phyloP scores from a whole-genome alignment of 2,797 vertebrate genomes.

The Epinephelus awoara region DNA sequence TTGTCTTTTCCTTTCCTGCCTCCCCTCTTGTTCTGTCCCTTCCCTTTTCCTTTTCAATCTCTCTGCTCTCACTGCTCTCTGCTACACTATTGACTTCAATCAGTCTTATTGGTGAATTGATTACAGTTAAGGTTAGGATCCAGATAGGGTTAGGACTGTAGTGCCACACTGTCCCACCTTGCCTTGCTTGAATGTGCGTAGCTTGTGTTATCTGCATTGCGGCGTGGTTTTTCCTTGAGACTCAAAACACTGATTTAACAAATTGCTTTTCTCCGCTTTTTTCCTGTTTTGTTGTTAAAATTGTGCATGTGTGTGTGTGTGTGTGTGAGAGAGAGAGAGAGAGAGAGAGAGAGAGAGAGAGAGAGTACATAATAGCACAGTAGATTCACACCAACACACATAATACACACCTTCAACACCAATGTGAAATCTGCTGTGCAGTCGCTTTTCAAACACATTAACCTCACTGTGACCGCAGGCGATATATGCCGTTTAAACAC shows the following conservation, averaged over 20 bases:
- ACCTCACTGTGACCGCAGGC: slow-evolving; percentile 9
- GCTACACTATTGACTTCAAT: slow-evolving; percentile 36
- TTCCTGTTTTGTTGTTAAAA: slow-evolving; percentile 4
- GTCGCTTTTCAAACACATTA: slow-evolving; percentile 43
- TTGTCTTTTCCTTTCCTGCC: neutral
- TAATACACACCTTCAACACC: slow-evolving; percentile 27
- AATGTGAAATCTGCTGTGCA: slow-evolving; percentile 25
- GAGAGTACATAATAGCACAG: no score
- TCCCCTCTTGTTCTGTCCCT: slow-evolving; percentile 6
- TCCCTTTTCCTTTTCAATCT: slow-evolving; percentile 6
- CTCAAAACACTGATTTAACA: neutral
- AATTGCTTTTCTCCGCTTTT: neutral
- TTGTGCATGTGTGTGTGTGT: neutral
- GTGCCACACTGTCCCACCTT: neutral
- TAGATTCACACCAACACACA: slow-evolving; percentile 2
- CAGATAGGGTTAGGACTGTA: slow-evolving; percentile 24
- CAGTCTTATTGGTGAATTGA: slow-evolving; percentile 53
- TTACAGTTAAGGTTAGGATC: slow-evolving; percentile 32
- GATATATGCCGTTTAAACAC: slow-evolving; percentile 34
- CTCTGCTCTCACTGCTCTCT: slow-evolving; percentile 4
- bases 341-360: no score
- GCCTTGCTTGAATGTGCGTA: neutral
- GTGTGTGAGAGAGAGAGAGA: neutral
- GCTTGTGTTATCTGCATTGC: slow-evolving; percentile 18
- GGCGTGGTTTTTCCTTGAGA: neutral